A percentile compares a stretch with the other conserved stretches of the same genome.
Conservation (phyloP, 92 coral and sea anemone species). For the Pocillopora meandrina region DNA sequence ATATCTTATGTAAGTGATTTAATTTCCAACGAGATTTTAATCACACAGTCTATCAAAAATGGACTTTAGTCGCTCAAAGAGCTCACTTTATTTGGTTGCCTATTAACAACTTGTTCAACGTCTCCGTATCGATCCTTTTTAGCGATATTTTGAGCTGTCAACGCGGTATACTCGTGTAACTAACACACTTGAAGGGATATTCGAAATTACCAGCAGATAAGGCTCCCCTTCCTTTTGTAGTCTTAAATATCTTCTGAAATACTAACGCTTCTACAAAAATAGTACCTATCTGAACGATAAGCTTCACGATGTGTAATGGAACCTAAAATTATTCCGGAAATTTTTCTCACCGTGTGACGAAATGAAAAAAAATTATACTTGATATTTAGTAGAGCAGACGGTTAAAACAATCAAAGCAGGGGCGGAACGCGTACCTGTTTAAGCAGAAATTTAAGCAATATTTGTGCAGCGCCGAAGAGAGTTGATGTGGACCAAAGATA, state of each 20-base stretch:
- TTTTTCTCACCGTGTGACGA: neutral
- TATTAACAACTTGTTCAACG: neutral
- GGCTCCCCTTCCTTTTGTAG: no score
- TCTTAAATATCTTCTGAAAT: neutral
- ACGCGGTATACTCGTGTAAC: no score
- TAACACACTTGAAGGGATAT: no score
- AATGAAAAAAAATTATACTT: neutral
- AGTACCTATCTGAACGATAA: neutral
- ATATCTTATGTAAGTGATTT: neutral
- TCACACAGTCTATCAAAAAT: neutral
- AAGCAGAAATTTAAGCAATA: no score
- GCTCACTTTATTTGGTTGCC: neutral
- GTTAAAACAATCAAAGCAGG: no score
- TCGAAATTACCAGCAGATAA: no score
- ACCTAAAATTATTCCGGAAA: neutral
- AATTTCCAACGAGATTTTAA: neutral
- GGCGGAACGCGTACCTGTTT: no score
- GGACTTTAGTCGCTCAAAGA: neutral
- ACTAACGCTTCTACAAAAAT: neutral
- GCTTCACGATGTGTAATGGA: no score
- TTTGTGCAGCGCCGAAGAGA: no score
- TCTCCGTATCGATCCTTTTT: neutral
- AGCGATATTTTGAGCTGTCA: no score
- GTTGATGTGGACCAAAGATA: no score
- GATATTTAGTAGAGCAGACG: no score